These are phyloP conservation scores for Neoaliturus tenellus DNA, from an alignment of 2,888 invertebrate genomes.

Conservation along the genomic window DNA sequence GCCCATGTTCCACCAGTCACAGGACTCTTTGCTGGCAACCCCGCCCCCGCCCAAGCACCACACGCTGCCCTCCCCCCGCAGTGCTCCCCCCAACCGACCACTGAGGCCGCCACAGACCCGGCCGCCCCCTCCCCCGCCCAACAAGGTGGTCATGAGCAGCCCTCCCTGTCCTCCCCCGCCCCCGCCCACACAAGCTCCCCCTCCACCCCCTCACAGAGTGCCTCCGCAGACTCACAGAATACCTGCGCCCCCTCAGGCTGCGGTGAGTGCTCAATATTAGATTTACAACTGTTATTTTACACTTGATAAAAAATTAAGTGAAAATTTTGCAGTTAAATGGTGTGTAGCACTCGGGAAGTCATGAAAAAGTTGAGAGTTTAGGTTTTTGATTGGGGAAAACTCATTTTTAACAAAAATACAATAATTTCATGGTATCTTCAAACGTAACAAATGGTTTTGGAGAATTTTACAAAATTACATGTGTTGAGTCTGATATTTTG, in stretches of 20 bases:
- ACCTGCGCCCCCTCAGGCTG: conserved; percentile 58
- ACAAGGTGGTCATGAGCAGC: conserved; percentile 66
- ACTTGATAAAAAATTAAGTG: too few species aligned
- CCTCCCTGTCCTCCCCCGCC: conserved; percentile 67
- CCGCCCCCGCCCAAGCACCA: conserved; percentile 70
- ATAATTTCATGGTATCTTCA: too few species aligned
- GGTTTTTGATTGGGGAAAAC: too few species aligned
- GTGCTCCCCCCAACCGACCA: conserved; percentile 74
- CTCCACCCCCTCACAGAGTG: conserved; percentile 62
- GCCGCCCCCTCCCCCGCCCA: conserved; percentile 77
- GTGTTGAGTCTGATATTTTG: too few species aligned
- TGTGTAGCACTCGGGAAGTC: too few species aligned
- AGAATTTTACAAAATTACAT: too few species aligned
- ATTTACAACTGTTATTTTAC: too few species aligned
- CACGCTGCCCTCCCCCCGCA: conserved; percentile 67
- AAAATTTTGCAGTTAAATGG: too few species aligned
- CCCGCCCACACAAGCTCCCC: conserved; percentile 62
- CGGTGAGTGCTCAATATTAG: conserved; percentile 57
- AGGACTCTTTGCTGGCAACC: conserved; percentile 72
- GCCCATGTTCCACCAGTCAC: conserved; percentile 75
- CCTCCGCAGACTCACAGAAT: conserved; percentile 59
- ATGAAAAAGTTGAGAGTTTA: too few species aligned
- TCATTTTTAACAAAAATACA: too few species aligned
- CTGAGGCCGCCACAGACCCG: conserved; percentile 75
- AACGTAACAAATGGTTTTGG: too few species aligned